phyloP scores from a whole-genome alignment of 2,113 vertebrate species.

The Parotia lawesii region DNA sequence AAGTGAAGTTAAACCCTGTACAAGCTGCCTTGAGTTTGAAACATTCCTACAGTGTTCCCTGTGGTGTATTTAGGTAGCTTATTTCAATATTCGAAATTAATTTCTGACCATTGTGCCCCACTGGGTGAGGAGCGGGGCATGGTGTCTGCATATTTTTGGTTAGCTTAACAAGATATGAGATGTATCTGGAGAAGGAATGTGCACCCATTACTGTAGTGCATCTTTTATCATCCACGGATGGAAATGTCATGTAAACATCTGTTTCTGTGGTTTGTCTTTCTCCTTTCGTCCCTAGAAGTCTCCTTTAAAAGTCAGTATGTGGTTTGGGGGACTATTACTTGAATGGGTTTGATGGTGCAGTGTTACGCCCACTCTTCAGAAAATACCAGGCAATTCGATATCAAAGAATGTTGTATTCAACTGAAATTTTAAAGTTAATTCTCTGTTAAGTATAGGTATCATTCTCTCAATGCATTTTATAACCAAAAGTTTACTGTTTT shows the following conservation, averaged over 20 bases:
- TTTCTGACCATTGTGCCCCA: neutral
- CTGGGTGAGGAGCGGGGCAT: neutral
- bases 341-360: neutral
- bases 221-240: neutral
- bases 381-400: neutral
- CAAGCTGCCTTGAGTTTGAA: neutral
- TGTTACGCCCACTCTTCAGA: neutral
- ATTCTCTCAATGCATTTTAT: neutral
- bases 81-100: neutral
- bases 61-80: neutral
- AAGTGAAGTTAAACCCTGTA: neutral
- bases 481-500: neutral
- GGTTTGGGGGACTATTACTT: neutral
- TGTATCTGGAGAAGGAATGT: neutral
- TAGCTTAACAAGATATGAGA: neutral
- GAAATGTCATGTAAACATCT: neutral
- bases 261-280: neutral
- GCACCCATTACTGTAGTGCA: neutral
- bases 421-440: neutral
- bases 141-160: neutral
- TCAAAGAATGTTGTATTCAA: neutral
- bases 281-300: neutral
- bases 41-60: accelerated
- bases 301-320: neutral
- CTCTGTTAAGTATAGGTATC: accelerated